phyloP scores from a whole-genome alignment of 2,888 invertebrate genomes.

The Cheilosia urbana region DNA sequence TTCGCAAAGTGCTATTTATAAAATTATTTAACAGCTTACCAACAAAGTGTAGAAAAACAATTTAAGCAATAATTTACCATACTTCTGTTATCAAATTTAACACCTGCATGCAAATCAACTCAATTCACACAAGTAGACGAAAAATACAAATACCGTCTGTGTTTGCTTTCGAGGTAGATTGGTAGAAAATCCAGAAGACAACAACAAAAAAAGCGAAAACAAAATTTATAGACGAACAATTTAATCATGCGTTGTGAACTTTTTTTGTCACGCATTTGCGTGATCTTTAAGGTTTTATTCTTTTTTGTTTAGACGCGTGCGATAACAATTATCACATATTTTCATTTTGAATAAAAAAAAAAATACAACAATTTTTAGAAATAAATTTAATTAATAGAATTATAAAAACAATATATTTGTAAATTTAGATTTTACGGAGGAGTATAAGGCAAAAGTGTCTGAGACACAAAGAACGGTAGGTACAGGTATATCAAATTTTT shows the following conservation, averaged over 20 bases:
- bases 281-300: not conserved
- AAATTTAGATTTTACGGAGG: constrained; percentile 53
- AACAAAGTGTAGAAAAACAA: not conserved
- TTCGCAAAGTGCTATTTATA: constrained; percentile 2
- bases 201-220: constrained; percentile 30
- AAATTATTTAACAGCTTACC: not conserved
- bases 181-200: not conserved
- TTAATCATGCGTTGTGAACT: constrained; percentile 14
- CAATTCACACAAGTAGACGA: constrained; percentile 16
- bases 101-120: constrained; percentile 50
- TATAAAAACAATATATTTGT: not conserved
- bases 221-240: constrained; percentile 11
- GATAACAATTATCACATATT: not conserved
- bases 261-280: constrained; percentile 19
- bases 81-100: constrained; percentile 33
- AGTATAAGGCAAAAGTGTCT: constrained; percentile 8
- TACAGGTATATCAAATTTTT: too few relatives aligned
- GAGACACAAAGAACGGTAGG: not conserved
- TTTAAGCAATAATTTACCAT: constrained; percentile 11
- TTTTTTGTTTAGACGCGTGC: not conserved
- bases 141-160: constrained; percentile 7
- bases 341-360: not conserved
- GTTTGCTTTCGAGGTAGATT: constrained; percentile 7
- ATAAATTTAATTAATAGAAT: not conserved
- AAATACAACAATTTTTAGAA: constrained; percentile 2